Percentiles rank a stretch among this genome's conserved stretches.
These are phyloP conservation scores for Pterostichus niger DNA, from an alignment of 2,888 invertebrate species.

Conservation along the genomic window DNA sequence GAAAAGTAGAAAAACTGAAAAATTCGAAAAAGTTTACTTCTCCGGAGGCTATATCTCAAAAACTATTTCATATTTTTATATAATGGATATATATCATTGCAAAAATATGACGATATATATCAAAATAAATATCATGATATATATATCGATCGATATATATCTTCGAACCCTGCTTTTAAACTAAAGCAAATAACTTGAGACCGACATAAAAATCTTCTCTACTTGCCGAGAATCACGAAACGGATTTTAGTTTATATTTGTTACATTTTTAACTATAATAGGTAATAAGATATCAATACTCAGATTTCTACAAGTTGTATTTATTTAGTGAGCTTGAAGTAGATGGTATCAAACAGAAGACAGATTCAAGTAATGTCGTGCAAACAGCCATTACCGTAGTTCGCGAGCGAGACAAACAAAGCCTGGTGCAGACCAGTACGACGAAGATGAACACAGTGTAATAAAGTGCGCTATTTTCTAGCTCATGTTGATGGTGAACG, in stretches of 20 bases:
- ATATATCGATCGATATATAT: too few species aligned
- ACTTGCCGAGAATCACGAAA: background rate
- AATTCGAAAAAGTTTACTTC: too few species aligned
- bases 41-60: too few species aligned
- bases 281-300: too few species aligned
- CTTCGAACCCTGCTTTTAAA: constrained; percentile 41
- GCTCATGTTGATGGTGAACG: background rate
- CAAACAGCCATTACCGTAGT: constrained; percentile 5
- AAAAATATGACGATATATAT: too few species aligned
- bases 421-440: too few species aligned
- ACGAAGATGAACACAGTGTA: background rate
- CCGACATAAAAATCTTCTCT: background rate
- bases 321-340: background rate
- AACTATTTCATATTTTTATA: too few species aligned
- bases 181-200: constrained; percentile 21
- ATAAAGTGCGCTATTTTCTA: constrained; percentile 30
- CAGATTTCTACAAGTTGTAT: background rate
- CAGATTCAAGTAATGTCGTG: background rate
- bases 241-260: background rate
- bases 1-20: too few species aligned
- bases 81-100: too few species aligned
- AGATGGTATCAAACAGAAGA: constrained; percentile 5
- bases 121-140: too few species aligned
- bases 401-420: too few species aligned
- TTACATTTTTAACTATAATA: too few species aligned